Percentiles rank a stretch among this genome's conserved stretches.
phyloP scores from a whole-genome alignment of 2,888 invertebrate genomes.

The Scaptomyza tumidula region DNA sequence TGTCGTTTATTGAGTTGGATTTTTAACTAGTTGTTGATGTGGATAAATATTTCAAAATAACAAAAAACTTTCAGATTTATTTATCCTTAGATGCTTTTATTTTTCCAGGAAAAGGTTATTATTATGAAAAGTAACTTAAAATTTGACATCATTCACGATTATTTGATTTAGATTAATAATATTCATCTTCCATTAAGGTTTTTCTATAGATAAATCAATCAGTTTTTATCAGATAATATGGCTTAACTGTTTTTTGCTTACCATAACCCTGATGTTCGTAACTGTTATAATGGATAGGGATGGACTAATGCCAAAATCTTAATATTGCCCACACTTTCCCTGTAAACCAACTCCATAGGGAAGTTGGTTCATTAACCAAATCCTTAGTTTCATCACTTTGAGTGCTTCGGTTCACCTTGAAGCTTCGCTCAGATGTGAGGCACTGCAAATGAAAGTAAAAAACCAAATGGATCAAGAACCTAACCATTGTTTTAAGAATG shows the following conservation, averaged over 20 bases:
- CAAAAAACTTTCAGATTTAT: not conserved
- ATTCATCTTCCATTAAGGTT: not conserved
- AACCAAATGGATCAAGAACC: too few relatives aligned
- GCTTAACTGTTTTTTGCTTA: not conserved
- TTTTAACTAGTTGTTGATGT: not conserved
- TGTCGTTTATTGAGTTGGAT: conserved; percentile 1
- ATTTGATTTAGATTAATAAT: not conserved
- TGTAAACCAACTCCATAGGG: not conserved
- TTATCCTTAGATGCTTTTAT: not conserved
- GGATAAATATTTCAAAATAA: not conserved
- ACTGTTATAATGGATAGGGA: not conserved
- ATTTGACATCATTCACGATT: not conserved
- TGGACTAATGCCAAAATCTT: not conserved
- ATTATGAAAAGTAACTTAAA: not conserved
- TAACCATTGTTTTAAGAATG: too few relatives aligned
- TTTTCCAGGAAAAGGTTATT: not conserved
- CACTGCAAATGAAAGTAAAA: not conserved
- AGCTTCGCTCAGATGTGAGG: not conserved
- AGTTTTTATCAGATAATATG: not conserved
- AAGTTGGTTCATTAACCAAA: not conserved
- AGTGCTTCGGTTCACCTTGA: not conserved
- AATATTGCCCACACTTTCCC: not conserved
- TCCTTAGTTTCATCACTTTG: not conserved
- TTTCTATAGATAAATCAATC: not conserved
- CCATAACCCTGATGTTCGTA: not conserved